Conservation (phyloP, 2,888 invertebrate genomes). For the Agonopterix subpropinquella region DNA sequence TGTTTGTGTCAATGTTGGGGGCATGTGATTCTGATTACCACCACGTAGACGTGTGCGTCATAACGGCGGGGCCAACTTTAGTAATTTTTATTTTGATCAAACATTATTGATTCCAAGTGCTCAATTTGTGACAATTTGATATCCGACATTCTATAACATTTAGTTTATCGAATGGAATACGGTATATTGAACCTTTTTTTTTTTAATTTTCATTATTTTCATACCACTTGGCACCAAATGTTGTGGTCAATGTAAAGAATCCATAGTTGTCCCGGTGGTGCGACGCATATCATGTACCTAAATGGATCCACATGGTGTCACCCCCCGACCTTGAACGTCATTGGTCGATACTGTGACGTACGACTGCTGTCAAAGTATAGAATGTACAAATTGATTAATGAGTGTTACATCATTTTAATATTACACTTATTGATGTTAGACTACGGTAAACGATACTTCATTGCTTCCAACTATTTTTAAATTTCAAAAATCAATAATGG, state of each 20-base stretch:
- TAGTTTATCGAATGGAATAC: too few species aligned
- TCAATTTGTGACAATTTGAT: too few species aligned
- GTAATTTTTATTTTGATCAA: too few species aligned
- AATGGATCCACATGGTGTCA: slow-evolving; percentile 30
- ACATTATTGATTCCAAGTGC: too few species aligned
- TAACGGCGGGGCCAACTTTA: too few species aligned
- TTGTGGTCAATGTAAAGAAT: too few species aligned
- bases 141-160: too few species aligned
- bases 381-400: slow-evolving; percentile 40
- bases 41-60: slow-evolving; percentile 12
- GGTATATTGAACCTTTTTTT: too few species aligned
- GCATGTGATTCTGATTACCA: slow-evolving; percentile 26
- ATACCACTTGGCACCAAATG: too few species aligned
- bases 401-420: slow-evolving; percentile 20
- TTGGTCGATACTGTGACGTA: slow-evolving; percentile 58
- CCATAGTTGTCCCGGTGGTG: neutral
- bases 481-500: neutral
- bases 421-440: slow-evolving; percentile 20
- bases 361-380: slow-evolving; percentile 28
- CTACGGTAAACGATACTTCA: slow-evolving; percentile 5
- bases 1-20: slow-evolving; percentile 22
- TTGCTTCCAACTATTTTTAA: neutral
- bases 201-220: too few species aligned
- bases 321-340: slow-evolving; percentile 56
- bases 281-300: slow-evolving; percentile 7